Evolutionary conservation across 1,140 invertebrate genomes (phyloP), one percentile per base, ranked within the genome.

Genomic region (Brachionus manjavacas): DNA sequence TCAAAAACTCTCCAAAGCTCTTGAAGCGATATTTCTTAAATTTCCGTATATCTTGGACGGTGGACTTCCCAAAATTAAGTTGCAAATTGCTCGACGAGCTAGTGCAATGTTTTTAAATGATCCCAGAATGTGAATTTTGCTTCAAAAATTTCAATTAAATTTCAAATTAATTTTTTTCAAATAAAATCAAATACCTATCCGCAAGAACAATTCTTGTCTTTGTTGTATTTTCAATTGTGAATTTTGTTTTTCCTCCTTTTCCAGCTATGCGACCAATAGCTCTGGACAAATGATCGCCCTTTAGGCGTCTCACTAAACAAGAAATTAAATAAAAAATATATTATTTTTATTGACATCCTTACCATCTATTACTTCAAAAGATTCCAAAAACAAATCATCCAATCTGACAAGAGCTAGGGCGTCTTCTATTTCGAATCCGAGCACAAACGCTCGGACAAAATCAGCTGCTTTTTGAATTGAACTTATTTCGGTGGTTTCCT

Each of bases 141-240:
- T 60, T 60, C 1, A 25, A 60, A 87, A 84, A 85, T 52, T 72
- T 68, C 80, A 85, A 11, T 3, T 8, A 66, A 85, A 20, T 39
- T 14, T 68, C 3, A 43, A 25, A 9, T 14, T 12, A 14, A 31
- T 11, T 14, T 84, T 31, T 70, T 46, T 39, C 7, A 85, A 55
- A 41, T 46, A 66, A 39, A 16, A 86, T 86, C 85, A 86, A 90
- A 85, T 60, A 60, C 52, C 52, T 93, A 88, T 99, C 96, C 55
- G 97, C 97, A 78, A 99, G 89, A 23, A 99, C 95, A 87, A 99
- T 98, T 89, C 98, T 93, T 0, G 97, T 99, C 91, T 98, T 99
- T 9, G 97, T 99, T 0, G 95, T 95, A 91, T 99, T 99, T 91
- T 99, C 97, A 88, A 99, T 99, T 2, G 96, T 98, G 87, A 95